Base-by-base conservation (phyloP, 2,888 invertebrate species). In the Caenorhabditis zanzibari region DNA sequence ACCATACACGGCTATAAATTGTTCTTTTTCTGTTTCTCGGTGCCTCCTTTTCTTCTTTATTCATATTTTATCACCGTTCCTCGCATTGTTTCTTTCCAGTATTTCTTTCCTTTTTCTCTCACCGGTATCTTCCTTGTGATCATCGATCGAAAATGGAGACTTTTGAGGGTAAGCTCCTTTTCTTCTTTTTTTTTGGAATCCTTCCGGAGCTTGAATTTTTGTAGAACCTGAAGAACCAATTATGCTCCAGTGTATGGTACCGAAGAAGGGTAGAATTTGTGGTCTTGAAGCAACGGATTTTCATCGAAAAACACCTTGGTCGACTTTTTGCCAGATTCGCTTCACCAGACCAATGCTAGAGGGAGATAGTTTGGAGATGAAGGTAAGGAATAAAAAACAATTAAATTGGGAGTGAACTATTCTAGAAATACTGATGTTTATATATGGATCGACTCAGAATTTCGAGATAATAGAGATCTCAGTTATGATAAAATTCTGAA, bases 351-450 rank as follows among this genome's bases (percentile, higher is more conserved):
- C 74, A 9, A 56, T 75, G 74, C 2, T 66, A 0, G 56, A 56
- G 1, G 66, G 66, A 5, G 74, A 75, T 32, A 47, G 52, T 58
- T 19, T 75, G 22, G 74, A 75, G 16, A 32, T 75, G 0, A 75
- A 66, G 58, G 74, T 75, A 24, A 22, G 5, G 0, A 22, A 1
- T 19, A 19, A 0, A 16, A 52, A 24, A 2, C 14, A n/a, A 16
- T 38, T 14, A 38, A 24, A 52, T 38, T 38, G 1, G 38, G 38
- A 38, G 14, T n/a, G n/a, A n/a, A n/a, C n/a, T n/a, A n/a, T n/a
- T n/a, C n/a, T n/a, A n/a, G n/a, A n/a, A n/a, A n/a, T n/a, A n/a
- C n/a, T n/a, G n/a, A n/a, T n/a, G n/a, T n/a, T n/a, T n/a, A n/a
- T n/a, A n/a, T n/a, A n/a, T n/a, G n/a, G n/a, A n/a, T n/a, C n/a